A percentile compares a stretch with the other conserved stretches of the same genome.
Conservation (phyloP, 1,140 invertebrate species). For the Atta colombica region DNA sequence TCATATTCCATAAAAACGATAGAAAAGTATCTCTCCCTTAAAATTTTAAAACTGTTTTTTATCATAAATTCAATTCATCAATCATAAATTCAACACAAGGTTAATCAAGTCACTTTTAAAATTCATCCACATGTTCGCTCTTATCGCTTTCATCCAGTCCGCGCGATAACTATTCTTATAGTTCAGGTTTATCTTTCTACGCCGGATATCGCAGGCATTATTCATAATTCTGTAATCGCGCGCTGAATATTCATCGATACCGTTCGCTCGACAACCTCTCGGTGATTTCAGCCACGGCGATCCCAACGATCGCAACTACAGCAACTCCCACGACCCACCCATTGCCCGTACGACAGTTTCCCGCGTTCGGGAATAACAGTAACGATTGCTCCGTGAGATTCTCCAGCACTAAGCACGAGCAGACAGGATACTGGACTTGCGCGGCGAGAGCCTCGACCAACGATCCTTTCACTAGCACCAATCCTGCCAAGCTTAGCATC, state of each 20-base stretch:
- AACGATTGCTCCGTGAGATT: constrained; percentile 86
- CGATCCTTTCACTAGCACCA: constrained; percentile 82
- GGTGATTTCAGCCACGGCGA: constrained; percentile 68
- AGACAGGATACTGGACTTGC: constrained; percentile 85
- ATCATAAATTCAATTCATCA: neutral
- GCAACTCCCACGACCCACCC: constrained; percentile 78
- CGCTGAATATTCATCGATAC: constrained; percentile 52
- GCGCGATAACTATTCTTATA: neutral
- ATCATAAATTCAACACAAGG: neutral
- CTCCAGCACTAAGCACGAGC: constrained; percentile 83
- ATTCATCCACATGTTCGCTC: neutral
- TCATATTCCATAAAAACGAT: neutral
- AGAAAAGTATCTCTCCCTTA: neutral
- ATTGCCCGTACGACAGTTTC: constrained; percentile 82
- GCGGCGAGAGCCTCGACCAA: constrained; percentile 80
- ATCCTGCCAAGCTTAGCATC: constrained; percentile 83
- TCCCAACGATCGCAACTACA: constrained; percentile 67
- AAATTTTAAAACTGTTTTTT: neutral
- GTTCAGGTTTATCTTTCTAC: constrained; percentile 11
- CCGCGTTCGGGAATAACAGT: constrained; percentile 84
- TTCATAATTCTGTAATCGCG: constrained; percentile 31
- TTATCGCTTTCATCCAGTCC: neutral
- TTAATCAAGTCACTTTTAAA: constrained; percentile 1
- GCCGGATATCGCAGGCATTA: constrained; percentile 3
- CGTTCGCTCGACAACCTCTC: constrained; percentile 19